A percentile compares a stretch with the other conserved stretches of the same genome.
Evolutionary conservation across 2,113 vertebrate genomes (phyloP).

Genomic region (Tonatia bakeri): DNA sequence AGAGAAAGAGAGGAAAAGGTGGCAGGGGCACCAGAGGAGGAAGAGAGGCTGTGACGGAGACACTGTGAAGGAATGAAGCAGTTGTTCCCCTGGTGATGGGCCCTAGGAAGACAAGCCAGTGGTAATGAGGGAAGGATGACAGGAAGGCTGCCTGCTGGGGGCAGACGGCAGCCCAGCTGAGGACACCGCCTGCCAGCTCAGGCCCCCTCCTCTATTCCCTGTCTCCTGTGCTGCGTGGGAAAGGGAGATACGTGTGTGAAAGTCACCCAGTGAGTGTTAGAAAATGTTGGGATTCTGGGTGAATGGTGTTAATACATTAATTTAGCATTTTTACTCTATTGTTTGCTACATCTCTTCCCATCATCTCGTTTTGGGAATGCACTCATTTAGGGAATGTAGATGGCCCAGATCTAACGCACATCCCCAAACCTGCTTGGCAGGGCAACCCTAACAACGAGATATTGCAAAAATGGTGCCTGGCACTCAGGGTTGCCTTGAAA

Average conservation of each 20-base stretch:
- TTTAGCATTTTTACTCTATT: not conserved
- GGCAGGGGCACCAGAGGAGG: not conserved
- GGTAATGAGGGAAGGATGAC: not conserved
- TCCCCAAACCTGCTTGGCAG: not conserved
- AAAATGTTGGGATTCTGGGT: not conserved
- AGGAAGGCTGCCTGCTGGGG: not conserved
- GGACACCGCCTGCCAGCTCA: not conserved
- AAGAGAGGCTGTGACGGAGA: not conserved
- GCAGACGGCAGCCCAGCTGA: not conserved
- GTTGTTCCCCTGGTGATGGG: not conserved
- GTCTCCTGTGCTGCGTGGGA: not conserved
- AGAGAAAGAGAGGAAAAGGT: not conserved
- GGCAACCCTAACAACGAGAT: not conserved
- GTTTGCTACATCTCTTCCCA: not conserved
- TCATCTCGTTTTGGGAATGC: not conserved
- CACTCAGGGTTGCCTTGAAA: not conserved
- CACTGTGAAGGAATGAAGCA: no score
- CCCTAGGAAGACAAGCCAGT: not conserved
- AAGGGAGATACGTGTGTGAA: not conserved
- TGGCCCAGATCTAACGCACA: not conserved
- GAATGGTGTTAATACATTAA: not conserved
- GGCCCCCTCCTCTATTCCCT: no score
- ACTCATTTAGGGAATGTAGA: not conserved
- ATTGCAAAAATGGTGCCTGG: not conserved
- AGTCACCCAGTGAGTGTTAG: not conserved